phyloP scores from a whole-genome alignment of 2,113 vertebrate species.

The Illadopsis cleaveri region DNA sequence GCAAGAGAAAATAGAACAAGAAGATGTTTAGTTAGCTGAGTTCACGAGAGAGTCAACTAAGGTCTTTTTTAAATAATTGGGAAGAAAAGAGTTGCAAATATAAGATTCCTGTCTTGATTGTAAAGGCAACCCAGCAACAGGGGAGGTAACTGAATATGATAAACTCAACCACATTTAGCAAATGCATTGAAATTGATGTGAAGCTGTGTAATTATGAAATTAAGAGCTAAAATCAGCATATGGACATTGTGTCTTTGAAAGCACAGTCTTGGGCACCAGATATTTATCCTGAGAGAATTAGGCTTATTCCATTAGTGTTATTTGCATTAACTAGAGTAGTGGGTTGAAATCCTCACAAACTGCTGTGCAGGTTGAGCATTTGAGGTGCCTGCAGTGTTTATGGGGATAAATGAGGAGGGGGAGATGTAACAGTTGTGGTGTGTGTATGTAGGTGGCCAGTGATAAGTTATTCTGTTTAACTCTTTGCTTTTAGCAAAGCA shows the following conservation, averaged over 20 bases:
- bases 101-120: not conserved
- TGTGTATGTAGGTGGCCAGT: not conserved
- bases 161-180: not conserved
- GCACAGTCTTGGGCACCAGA: not conserved
- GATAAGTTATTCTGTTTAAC: not conserved
- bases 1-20: not conserved
- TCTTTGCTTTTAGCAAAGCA: not conserved
- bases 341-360: not conserved
- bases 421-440: not conserved
- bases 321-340: not conserved
- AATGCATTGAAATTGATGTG: not conserved
- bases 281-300: not conserved
- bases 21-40: not conserved
- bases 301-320: not conserved
- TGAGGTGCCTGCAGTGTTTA: not conserved
- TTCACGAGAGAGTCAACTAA: not conserved
- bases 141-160: not conserved
- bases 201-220: not conserved
- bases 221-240: not conserved
- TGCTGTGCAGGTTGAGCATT: not conserved
- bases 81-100: not conserved
- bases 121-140: not conserved
- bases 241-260: not conserved
- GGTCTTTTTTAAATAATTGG: not conserved
- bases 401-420: not conserved